A percentile compares a stretch with the other conserved stretches of the same genome.
phyloP scores from a whole-genome alignment of 2,888 invertebrate genomes.

The Polia nebulosa region DNA sequence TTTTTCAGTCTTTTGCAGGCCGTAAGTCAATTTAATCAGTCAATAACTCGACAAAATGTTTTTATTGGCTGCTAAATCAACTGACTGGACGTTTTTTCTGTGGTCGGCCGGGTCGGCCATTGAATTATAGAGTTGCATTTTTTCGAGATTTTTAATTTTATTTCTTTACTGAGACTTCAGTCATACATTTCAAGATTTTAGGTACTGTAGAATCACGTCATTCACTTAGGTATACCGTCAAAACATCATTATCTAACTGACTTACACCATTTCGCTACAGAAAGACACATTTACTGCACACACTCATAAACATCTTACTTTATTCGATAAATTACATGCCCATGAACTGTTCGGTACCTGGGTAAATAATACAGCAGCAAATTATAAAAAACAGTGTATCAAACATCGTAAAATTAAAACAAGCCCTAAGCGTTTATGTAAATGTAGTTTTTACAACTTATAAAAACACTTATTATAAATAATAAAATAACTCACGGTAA shows the following conservation, averaged over 20 bases:
- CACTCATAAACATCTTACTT: not conserved
- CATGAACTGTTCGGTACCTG: not conserved
- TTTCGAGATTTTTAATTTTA: constrained; percentile 1
- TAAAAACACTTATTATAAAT: not conserved
- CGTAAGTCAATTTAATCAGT: constrained; percentile 75
- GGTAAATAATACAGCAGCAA: not conserved
- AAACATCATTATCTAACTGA: not conserved
- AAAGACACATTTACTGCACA: not conserved
- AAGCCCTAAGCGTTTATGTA: not conserved
- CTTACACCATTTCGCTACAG: not conserved
- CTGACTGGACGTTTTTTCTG: constrained; percentile 22
- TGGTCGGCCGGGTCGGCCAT: not conserved
- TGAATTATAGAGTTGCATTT: constrained; percentile 18
- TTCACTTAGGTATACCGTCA: not conserved
- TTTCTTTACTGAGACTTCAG: not conserved
- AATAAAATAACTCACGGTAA: not conserved
- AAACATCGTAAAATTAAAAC: not conserved
- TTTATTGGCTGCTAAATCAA: constrained; percentile 59
- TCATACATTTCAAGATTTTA: not conserved
- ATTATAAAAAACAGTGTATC: not conserved
- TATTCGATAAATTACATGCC: not conserved
- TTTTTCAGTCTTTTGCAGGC: constrained; percentile 72
- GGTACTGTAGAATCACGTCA: not conserved
- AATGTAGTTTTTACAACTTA: not conserved
- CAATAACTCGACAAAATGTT: constrained; percentile 71